Base-by-base conservation (phyloP, 2,113 vertebrate species). In the Colaptes auratus region DNA sequence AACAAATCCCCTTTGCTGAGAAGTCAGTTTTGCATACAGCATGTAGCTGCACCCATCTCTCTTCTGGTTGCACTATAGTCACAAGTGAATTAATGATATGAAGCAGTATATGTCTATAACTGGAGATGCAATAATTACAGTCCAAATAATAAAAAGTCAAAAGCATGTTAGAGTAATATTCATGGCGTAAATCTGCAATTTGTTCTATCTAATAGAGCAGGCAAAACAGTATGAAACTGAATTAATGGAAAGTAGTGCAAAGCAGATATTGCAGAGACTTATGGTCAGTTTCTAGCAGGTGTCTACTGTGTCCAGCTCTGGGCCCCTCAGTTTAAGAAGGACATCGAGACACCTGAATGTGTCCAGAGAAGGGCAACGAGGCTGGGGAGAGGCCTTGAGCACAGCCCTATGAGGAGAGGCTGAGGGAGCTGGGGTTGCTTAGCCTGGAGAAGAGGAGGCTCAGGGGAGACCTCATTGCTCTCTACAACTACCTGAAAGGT, bases 1-100 rank as follows among this genome's bases (percentile, higher is more conserved):
- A 92, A 79, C 46, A 83, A 95, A 91, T 92, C 73, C 63, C 24
- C 30, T 92, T 66, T 90, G 58, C 73, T 78, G 21, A 88, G 72
- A 65, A 91, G 61, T 33, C 30, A 44, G n/a, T n/a, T 88, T 21
- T 78, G 59, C 92, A 83, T 52, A 39, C 4, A 12, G 33, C 31
- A 48, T n/a, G 52, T 33, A 61, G 31, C 39, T 76, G 39, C 0
- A 0, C 31, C 56, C 33, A 31, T 80, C 71, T 71, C 36, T 85
- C 46, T 36, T 77, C 46, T 83, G 46, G 53, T 75, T 91, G n/a
- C 63, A 53, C 75, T 85, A 78, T 2, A 0, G 17, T 82, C 63
- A 77, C 79, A 70, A 25, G 17, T 78, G 50, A 92, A 92, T 89
- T 88, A 77, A 78, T 82, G 93, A 53, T 21, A 30, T 44, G 60